Evolutionary conservation across 2,888 invertebrate species (phyloP).

Genomic region (Cheilosia impressa): DNA sequence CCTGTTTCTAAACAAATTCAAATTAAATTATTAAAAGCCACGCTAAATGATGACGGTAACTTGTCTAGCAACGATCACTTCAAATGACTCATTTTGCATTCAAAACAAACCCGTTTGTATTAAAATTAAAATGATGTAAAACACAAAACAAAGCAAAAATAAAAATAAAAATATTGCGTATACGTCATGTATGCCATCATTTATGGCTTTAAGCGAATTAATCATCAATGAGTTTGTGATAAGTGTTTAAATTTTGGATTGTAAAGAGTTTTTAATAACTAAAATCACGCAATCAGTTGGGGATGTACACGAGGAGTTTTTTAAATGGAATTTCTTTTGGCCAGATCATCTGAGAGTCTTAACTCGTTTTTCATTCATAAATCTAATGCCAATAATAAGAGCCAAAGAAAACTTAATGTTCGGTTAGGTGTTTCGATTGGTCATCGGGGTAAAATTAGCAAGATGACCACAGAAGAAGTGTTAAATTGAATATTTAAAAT

Average conservation of each 20-base stretch:
- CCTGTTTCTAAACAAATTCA: neutral
- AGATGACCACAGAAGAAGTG: neutral
- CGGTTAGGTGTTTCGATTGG: neutral
- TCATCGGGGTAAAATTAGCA: neutral
- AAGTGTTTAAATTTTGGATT: neutral
- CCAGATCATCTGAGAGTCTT: neutral
- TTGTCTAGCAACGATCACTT: neutral
- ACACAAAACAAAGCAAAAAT: neutral
- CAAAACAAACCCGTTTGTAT: neutral
- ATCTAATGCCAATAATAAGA: neutral
- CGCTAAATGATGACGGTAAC: neutral
- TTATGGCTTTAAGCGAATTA: neutral
- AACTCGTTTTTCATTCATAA: neutral
- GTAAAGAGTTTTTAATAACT: neutral
- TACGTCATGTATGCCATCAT: slow-evolving; percentile 1
- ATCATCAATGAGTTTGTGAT: neutral
- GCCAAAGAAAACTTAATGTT: neutral
- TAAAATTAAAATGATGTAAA: neutral
- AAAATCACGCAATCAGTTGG: neutral
- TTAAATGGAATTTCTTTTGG: neutral
- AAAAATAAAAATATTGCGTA: neutral
- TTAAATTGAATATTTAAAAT: neutral
- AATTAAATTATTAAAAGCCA: neutral
- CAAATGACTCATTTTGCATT: slow-evolving; percentile 2
- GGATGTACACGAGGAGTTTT: neutral